Percentiles rank a stretch among this genome's conserved stretches.
phyloP scores from a whole-genome alignment of 2,797 vertebrate species.

The Geotria australis region DNA sequence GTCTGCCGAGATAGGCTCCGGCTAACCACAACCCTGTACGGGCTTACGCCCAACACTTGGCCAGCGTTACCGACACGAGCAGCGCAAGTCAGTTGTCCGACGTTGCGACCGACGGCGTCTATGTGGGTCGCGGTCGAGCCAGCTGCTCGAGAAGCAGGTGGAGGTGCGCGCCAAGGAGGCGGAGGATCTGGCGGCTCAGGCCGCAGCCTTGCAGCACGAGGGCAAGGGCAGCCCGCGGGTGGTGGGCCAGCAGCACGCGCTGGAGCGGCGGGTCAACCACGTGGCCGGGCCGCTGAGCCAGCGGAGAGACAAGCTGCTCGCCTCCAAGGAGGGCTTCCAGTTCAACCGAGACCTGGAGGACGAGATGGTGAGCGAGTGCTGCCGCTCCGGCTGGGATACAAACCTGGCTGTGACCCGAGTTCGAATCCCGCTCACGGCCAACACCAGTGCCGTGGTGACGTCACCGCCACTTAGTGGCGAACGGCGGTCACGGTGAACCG shows the following conservation, averaged over 20 bases:
- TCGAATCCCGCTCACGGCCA: too few relatives aligned
- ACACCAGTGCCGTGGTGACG: too few relatives aligned
- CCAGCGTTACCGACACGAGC: too few relatives aligned
- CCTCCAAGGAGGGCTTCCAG: constrained; percentile 60
- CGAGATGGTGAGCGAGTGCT: constrained; percentile 42
- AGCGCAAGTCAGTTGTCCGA: too few relatives aligned
- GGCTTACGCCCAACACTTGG: too few relatives aligned
- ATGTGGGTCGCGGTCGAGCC: background rate
- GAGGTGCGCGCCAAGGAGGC: constrained; percentile 59
- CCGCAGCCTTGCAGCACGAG: constrained; percentile 38
- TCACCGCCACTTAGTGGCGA: too few relatives aligned
- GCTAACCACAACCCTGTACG: too few relatives aligned
- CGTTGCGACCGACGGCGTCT: too few relatives aligned
- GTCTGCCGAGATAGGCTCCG: too few relatives aligned
- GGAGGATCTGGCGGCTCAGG: constrained; percentile 45
- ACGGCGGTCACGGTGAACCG: too few relatives aligned
- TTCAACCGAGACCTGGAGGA: constrained; percentile 73
- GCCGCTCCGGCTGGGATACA: too few relatives aligned
- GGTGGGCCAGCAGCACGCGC: constrained; percentile 28
- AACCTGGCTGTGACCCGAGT: too few relatives aligned
- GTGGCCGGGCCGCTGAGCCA: constrained; percentile 32
- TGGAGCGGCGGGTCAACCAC: constrained; percentile 30
- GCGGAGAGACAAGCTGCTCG: constrained; percentile 27
- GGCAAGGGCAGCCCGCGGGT: constrained; percentile 40
- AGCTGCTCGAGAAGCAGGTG: constrained; percentile 79